Conservation (phyloP, 2,113 vertebrate genomes). For the Rhabdomys dilectus region DNA sequence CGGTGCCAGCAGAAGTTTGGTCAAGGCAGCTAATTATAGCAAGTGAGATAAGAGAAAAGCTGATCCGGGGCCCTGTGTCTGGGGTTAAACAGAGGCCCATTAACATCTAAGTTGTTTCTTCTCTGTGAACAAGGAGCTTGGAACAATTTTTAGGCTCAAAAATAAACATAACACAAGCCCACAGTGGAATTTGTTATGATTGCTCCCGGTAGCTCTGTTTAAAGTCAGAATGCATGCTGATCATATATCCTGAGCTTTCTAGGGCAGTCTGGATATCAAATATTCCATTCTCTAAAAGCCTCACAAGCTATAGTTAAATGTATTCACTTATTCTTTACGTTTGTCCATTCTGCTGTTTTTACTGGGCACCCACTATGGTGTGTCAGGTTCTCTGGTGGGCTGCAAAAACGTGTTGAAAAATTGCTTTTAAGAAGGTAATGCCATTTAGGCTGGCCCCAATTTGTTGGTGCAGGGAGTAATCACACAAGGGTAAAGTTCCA, state of each 20-base stretch:
- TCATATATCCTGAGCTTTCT: neutral
- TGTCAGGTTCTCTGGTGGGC: neutral
- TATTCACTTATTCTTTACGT: constrained; percentile 2
- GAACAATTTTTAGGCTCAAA: constrained; percentile 21
- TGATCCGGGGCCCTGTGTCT: constrained; percentile 24
- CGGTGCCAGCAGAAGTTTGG: constrained; percentile 48
- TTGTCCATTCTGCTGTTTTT: constrained; percentile 46
- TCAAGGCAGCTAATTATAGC: constrained; percentile 34
- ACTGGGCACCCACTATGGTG: neutral
- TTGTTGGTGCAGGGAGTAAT: constrained; percentile 3
- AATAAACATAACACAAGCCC: constrained; percentile 16
- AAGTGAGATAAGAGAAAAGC: constrained; percentile 53
- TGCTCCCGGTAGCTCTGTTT: neutral
- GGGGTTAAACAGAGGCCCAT: constrained; percentile 31
- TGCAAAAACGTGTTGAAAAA: neutral
- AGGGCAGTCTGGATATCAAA: constrained; percentile 14
- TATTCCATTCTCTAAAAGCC: neutral
- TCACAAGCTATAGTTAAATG: neutral
- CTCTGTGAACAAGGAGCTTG: neutral
- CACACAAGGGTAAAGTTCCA: neutral
- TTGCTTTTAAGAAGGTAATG: neutral
- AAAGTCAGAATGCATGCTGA: neutral
- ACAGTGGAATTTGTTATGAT: neutral
- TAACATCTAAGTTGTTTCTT: constrained; percentile 32
- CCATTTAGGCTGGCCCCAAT: neutral